A percentile compares a stretch with the other conserved stretches of the same genome.
These are phyloP conservation scores for Rhodophaea formosa DNA, from an alignment of 2,888 invertebrate genomes.

Conservation along the genomic window DNA sequence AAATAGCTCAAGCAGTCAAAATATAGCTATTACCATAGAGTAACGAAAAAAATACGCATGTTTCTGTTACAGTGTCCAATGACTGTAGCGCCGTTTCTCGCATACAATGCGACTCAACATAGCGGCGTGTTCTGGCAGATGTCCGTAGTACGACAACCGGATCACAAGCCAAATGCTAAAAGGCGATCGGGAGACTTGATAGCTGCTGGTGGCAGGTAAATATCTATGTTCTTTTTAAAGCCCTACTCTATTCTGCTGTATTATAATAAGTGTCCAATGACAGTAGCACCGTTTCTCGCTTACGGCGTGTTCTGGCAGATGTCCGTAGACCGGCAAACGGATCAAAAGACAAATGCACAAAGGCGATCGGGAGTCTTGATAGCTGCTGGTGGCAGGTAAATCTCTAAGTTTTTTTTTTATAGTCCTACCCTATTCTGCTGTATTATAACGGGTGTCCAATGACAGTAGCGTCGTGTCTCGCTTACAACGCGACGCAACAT, in stretches of 20 bases:
- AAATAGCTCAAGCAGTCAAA: too few species aligned
- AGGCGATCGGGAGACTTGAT: conserved; percentile 84
- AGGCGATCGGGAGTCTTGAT: conserved; percentile 84
- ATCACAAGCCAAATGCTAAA: conserved; percentile 47
- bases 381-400: conserved; percentile 90
- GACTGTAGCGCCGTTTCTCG: conserved; percentile 73
- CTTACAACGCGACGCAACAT: conserved; percentile 75
- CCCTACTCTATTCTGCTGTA: too few species aligned
- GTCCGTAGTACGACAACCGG: conserved; percentile 47
- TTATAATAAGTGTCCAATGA: conserved; percentile 84
- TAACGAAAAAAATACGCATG: too few species aligned
- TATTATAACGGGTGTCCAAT: too few species aligned
- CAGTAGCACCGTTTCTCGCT: conserved; percentile 71
- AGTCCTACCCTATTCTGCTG: too few species aligned
- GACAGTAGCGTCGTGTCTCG: conserved; percentile 73
- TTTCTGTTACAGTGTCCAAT: conserved; percentile 77
- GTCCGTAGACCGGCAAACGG: conserved; percentile 47
- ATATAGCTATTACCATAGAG: too few species aligned
- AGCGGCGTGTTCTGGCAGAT: conserved; percentile 83
- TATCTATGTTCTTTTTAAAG: background rate
- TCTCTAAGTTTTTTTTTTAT: too few species aligned
- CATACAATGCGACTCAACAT: conserved; percentile 75
- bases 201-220: conserved; percentile 90
- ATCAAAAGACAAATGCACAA: conserved; percentile 46
- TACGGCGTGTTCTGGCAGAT: conserved; percentile 83